These are phyloP conservation scores for Tauraco hartlaubi DNA, from an alignment of 2,797 vertebrate species.

Conservation along the genomic window DNA sequence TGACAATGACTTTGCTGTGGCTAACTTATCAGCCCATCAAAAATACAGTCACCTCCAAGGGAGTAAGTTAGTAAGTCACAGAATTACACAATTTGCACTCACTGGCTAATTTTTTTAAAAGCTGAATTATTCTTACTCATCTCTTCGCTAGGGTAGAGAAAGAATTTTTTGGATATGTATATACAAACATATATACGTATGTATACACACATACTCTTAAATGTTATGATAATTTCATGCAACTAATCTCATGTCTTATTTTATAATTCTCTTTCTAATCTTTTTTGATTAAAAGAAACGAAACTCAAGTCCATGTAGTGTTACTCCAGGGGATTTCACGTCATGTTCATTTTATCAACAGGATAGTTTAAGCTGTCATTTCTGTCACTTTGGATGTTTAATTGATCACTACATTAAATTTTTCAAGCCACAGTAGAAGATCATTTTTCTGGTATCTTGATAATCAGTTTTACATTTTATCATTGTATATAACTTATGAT, in stretches of 20 bases:
- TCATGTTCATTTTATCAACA: not conserved
- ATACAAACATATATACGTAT: not conserved
- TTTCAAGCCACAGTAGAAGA: not conserved
- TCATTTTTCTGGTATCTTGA: not conserved
- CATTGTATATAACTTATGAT: not conserved
- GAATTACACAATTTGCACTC: not conserved
- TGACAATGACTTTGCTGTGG: not conserved
- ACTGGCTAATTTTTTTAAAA: not conserved
- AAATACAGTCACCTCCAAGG: not conserved
- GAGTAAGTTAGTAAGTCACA: not conserved
- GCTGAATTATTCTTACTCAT: not conserved
- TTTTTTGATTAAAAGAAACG: constrained; percentile 5
- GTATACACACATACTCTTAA: not conserved
- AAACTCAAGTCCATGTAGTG: not conserved
- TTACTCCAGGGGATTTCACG: not conserved
- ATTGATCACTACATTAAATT: not conserved
- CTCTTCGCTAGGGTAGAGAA: not conserved
- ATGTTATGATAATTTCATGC: not conserved
- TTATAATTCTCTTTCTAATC: constrained; percentile 19
- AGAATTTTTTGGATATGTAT: not conserved
- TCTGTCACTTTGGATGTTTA: not conserved
- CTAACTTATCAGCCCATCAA: not conserved
- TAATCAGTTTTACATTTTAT: not conserved
- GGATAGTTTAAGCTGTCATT: not conserved
- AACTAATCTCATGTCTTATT: not conserved